A percentile compares a stretch with the other conserved stretches of the same genome.
These are phyloP conservation scores for Bombus soroeensis DNA, from an alignment of 1,140 invertebrate genomes.

Conservation along the genomic window DNA sequence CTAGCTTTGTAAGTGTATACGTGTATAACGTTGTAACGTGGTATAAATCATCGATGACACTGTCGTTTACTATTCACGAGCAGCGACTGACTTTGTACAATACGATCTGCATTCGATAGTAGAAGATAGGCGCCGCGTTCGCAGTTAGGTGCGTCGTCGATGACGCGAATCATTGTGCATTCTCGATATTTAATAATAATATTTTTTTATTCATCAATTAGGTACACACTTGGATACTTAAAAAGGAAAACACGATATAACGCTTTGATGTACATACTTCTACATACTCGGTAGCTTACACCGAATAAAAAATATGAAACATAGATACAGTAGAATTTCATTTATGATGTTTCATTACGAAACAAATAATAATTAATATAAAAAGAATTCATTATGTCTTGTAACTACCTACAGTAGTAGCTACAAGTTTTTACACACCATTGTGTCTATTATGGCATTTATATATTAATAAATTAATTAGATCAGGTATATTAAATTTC, in stretches of 20 bases:
- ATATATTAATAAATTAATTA: not conserved
- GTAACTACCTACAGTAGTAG: not conserved
- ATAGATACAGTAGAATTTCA: not conserved
- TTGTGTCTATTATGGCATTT: too few relatives aligned
- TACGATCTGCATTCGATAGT: not conserved
- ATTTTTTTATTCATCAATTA: conserved; percentile 45
- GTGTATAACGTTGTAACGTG: not conserved
- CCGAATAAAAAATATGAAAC: not conserved
- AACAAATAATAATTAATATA: not conserved
- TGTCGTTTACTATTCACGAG: conserved; percentile 5
- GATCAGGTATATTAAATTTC: not conserved
- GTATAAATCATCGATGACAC: conserved; percentile 25
- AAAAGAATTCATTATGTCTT: not conserved
- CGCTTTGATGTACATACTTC: not conserved
- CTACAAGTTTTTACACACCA: not conserved
- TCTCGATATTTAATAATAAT: conserved; percentile 50
- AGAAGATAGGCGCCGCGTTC: not conserved
- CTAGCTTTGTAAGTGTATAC: conserved; percentile 29
- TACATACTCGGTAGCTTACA: not conserved
- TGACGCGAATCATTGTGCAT: not conserved
- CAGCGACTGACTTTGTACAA: conserved; percentile 36
- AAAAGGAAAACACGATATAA: not conserved
- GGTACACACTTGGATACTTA: not conserved
- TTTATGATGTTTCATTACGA: not conserved
- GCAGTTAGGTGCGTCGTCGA: not conserved